Evolutionary conservation across 2,888 invertebrate genomes (phyloP).

Genomic region (Merodon equestris): DNA sequence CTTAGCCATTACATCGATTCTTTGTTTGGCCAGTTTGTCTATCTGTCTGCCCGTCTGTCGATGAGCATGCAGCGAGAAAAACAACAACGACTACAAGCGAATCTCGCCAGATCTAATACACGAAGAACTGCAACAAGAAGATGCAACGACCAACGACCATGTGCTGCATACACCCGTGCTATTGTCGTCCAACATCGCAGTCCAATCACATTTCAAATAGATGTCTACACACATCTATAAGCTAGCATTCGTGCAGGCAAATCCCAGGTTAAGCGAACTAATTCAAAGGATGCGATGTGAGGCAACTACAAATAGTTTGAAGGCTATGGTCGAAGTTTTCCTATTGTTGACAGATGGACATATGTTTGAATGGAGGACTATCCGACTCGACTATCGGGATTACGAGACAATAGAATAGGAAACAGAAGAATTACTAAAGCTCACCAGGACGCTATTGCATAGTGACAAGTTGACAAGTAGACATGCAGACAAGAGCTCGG

Average conservation of each 20-base stretch:
- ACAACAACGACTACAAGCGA: constrained; percentile 1
- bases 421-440: constrained; percentile 31
- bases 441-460: not conserved
- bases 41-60: constrained; percentile 42
- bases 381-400: too few species aligned
- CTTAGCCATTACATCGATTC: too few species aligned
- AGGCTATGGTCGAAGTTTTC: constrained; percentile 50
- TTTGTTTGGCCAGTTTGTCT: constrained; percentile 45
- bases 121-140: too few species aligned
- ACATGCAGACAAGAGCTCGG: not conserved
- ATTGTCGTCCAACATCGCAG: too few species aligned
- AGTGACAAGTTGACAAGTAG: constrained; percentile 12
- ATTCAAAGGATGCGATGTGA: constrained; percentile 57
- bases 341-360: constrained; percentile 65
- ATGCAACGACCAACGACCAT: too few species aligned
- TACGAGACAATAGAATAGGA: constrained; percentile 39
- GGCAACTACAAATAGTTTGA: constrained; percentile 34
- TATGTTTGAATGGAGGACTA: constrained; percentile 60
- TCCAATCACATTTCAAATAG: too few species aligned
- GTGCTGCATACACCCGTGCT: too few species aligned
- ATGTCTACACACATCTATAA: too few species aligned
- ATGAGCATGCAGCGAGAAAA: constrained; percentile 31
- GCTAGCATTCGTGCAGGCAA: too few species aligned
- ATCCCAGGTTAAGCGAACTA: constrained; percentile 29
- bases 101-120: too few species aligned